Evolutionary conservation across 92 coral and sea anemone species (phyloP).

Genomic region (Ricordea florida): DNA sequence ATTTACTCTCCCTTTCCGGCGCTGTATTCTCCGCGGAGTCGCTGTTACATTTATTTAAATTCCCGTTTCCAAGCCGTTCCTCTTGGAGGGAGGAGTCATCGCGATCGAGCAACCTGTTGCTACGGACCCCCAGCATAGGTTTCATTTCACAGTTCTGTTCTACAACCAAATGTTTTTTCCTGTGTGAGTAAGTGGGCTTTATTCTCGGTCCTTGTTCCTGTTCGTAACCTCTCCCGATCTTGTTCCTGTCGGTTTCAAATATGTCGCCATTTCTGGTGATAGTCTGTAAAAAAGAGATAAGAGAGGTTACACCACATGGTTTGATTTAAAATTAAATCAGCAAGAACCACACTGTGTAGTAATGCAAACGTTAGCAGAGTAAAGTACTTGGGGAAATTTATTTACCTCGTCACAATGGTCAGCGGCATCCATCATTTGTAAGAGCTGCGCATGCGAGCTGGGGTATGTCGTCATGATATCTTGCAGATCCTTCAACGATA

Average conservation of each 20-base stretch:
- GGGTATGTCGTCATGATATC: constrained; percentile 76
- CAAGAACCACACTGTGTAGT: no score
- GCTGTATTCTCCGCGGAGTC: constrained; percentile 15
- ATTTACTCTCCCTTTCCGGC: constrained; percentile 25
- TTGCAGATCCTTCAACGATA: constrained; percentile 73
- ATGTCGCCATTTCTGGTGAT: no score
- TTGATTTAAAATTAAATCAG: no score
- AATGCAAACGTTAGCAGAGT: no score
- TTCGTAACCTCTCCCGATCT: no score
- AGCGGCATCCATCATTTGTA: constrained; percentile 68
- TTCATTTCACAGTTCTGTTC: constrained; percentile 27
- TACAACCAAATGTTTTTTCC: neutral
- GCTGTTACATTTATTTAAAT: constrained; percentile 22
- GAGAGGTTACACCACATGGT: no score
- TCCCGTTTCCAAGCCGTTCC: constrained; percentile 26
- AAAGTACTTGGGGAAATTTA: no score
- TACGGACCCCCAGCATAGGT: constrained; percentile 28
- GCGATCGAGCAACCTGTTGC: constrained; percentile 1
- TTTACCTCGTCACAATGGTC: constrained; percentile 41
- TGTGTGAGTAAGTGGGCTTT: neutral
- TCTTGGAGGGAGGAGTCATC: neutral
- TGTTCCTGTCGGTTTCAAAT: no score
- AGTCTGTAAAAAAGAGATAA: no score
- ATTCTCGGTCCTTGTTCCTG: no score
- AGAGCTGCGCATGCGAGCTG: constrained; percentile 51